Conservation (phyloP, 2,113 vertebrate genomes). For the Manacus vitellinus region DNA sequence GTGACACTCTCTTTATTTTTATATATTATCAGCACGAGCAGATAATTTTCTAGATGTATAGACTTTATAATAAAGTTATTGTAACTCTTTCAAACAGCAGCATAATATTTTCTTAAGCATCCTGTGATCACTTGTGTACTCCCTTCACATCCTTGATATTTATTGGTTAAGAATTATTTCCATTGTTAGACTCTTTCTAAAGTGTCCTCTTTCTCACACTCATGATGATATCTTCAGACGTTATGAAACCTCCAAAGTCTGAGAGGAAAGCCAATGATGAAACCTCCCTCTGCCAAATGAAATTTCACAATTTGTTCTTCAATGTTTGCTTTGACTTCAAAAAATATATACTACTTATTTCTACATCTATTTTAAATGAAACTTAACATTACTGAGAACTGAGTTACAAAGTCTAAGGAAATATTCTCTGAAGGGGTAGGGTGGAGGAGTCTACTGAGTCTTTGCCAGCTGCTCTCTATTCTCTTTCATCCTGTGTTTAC, state of each 20-base stretch:
- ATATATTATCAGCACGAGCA: neutral
- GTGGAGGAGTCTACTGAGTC: conserved; percentile 8
- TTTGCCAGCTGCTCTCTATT: conserved; percentile 10
- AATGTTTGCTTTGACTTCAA: conserved; percentile 61
- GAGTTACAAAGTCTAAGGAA: conserved; percentile 29
- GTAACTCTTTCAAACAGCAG: neutral
- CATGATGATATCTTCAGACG: conserved; percentile 64
- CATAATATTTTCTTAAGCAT: neutral
- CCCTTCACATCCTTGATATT: neutral
- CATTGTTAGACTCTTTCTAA: conserved; percentile 37
- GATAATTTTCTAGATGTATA: neutral
- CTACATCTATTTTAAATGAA: conserved; percentile 44
- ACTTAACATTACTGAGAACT: conserved; percentile 19
- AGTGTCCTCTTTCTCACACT: conserved; percentile 67
- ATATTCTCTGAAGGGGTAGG: conserved; percentile 49
- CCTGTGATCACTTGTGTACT: neutral
- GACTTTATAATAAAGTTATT: neutral
- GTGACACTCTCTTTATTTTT: neutral
- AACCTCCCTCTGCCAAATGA: conserved; percentile 52
- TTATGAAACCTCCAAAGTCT: conserved; percentile 71
- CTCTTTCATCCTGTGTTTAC: conserved; percentile 46
- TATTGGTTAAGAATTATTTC: conserved; percentile 28
- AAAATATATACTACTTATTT: conserved; percentile 35
- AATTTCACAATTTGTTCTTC: conserved; percentile 79
- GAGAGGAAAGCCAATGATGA: conserved; percentile 57